These are phyloP conservation scores for Amphimallon solstitiale DNA, from an alignment of 2,888 invertebrate species.

Conservation along the genomic window DNA sequence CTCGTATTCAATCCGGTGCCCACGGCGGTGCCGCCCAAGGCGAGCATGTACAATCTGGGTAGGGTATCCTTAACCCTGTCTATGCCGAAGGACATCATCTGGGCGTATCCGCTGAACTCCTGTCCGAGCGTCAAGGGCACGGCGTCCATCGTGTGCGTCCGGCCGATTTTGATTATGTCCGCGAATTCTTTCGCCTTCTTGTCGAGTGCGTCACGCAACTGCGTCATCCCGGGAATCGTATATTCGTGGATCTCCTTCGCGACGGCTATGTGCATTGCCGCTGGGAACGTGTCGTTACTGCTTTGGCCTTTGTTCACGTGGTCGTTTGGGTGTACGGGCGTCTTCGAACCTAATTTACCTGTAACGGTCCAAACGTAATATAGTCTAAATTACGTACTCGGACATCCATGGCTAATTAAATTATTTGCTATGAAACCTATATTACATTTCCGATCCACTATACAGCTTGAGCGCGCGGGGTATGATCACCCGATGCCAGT, in stretches of 20 bases:
- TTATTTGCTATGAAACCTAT: too few relatives aligned
- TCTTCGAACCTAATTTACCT: slow-evolving; percentile 84
- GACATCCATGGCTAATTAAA: too few relatives aligned
- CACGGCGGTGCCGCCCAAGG: slow-evolving; percentile 96
- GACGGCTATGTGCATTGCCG: slow-evolving; percentile 98
- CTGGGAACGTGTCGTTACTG: slow-evolving; percentile 98
- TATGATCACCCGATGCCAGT: too few relatives aligned
- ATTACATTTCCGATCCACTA: too few relatives aligned
- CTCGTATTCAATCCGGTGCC: slow-evolving; percentile 97
- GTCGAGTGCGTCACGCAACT: slow-evolving; percentile 77
- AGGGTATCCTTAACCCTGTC: slow-evolving; percentile 82
- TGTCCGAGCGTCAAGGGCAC: slow-evolving; percentile 96
- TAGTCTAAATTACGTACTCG: too few relatives aligned
- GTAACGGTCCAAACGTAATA: neutral
- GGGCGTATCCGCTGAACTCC: slow-evolving; percentile 94
- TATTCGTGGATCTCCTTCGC: slow-evolving; percentile 86
- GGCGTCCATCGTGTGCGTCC: slow-evolving; percentile 90
- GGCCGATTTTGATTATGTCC: slow-evolving; percentile 96
- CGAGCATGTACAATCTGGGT: slow-evolving; percentile 84
- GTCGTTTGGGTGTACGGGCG: slow-evolving; percentile 98
- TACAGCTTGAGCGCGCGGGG: too few relatives aligned
- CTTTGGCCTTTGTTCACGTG: slow-evolving; percentile 99
- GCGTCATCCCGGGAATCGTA: slow-evolving; percentile 83
- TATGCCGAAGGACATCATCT: slow-evolving; percentile 87
- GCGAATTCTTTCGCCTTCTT: slow-evolving; percentile 84